phyloP scores from a whole-genome alignment of 2,113 vertebrate genomes.

The Eleginops maclovinus region DNA sequence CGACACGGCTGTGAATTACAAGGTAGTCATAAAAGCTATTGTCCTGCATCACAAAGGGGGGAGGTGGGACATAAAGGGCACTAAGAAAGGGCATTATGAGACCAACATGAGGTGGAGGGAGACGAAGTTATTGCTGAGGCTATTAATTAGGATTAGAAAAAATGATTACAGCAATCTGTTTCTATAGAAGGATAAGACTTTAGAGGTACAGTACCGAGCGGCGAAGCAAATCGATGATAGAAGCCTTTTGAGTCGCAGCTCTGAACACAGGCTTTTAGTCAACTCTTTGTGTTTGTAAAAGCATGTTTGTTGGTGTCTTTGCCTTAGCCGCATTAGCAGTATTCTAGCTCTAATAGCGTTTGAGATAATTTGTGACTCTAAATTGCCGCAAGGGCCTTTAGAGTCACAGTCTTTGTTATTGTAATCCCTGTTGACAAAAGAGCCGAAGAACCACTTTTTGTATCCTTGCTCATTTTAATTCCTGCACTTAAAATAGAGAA shows the following conservation, averaged over 20 bases:
- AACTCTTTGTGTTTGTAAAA: not conserved
- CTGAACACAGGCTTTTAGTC: not conserved
- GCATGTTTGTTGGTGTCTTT: not conserved
- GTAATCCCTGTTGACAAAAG: not conserved
- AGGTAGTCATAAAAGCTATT: constrained; percentile 59
- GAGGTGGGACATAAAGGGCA: not conserved
- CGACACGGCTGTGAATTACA: constrained; percentile 48
- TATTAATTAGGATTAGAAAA: not conserved
- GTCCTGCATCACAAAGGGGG: constrained; percentile 27
- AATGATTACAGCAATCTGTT: constrained; percentile 18
- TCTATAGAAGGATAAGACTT: not conserved
- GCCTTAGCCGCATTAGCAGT: not conserved
- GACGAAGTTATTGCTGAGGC: not conserved
- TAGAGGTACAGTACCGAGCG: not conserved
- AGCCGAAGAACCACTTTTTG: not conserved
- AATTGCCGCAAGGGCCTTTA: not conserved
- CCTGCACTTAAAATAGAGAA: not conserved
- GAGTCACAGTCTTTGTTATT: not conserved
- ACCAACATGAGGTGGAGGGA: not conserved
- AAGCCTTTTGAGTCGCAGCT: not conserved
- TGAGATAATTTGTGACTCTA: not conserved
- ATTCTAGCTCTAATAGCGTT: not conserved
- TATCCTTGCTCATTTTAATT: not conserved
- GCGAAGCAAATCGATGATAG: not conserved
- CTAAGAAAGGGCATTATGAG: not conserved